Evolutionary conservation across 2,888 invertebrate genomes (phyloP), one percentile per base, ranked within the genome.

Genomic region (Orchestes rusci): DNA sequence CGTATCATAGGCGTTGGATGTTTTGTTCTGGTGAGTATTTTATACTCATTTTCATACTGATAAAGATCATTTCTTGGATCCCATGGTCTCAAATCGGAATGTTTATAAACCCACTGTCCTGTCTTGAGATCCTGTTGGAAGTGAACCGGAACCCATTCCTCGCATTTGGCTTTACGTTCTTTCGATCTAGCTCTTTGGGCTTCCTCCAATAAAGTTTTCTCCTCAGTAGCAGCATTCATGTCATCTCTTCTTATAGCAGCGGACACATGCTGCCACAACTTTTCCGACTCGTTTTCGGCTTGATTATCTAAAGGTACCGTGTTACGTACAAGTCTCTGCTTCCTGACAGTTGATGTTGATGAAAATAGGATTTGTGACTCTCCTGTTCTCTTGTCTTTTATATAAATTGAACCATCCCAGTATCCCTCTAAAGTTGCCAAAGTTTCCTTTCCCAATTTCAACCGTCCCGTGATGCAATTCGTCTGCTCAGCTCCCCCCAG

Each of bases 151-250:
- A 74, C 56, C 87, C 92, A 89, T 4, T 80, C 76, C 2, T 75
- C 69, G 39, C 79, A 74, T 52, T 74, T 76, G 1, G 71, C 70
- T 56, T 79, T 76, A 3, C 88, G 72, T 48, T 82, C 80, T 58
- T 80, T 81, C 0, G 86, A 84, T 1, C 80, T 53, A 5, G 61
- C 64, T 4, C 94, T 72, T 66, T 94, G 94, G 1, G 80, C 82
- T 63, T 94, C 92, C 60, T 95, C 95, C 35, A 95, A 73, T 30
- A 81, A 72, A 0, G 90, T 92, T 71, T 95, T 95, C 62, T 93
- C 87, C 45, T 89, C 86, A 0, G 95, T 95, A 0, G 95, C 95
- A 2, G 82, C 82, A 18, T 82, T 69, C 77, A 90, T 88, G 70
- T 95, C 92, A 45, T 89, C 87, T 8, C 76, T 74, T 16, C 70